phyloP scores from a whole-genome alignment of 2,888 invertebrate species.

The Brachyptera putata region DNA sequence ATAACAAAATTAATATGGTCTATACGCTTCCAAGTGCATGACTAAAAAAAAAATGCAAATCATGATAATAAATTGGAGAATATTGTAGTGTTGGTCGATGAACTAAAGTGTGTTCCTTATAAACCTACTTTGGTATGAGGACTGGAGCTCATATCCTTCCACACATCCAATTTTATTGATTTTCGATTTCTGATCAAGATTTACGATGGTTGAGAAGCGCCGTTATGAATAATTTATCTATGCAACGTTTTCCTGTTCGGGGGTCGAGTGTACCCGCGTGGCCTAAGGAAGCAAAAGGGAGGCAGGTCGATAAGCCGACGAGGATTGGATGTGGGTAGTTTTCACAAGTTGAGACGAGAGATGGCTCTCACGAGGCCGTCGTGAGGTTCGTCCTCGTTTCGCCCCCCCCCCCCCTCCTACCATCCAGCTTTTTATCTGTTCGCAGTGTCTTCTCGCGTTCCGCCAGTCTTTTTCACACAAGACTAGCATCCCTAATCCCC shows the following conservation, averaged over 20 bases:
- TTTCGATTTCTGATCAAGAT: conserved; percentile 4
- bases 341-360: not conserved
- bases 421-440: too few relatives aligned
- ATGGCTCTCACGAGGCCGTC: not conserved
- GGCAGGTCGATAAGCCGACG: conserved; percentile 1
- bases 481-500: conserved; percentile 19
- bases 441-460: not conserved
- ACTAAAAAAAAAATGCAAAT: too few relatives aligned
- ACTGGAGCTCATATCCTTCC: too few relatives aligned
- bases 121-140: too few relatives aligned
- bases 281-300: too few relatives aligned
- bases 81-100: too few relatives aligned
- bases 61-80: too few relatives aligned
- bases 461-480: conserved; percentile 19
- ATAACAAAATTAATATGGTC: too few relatives aligned
- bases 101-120: too few relatives aligned
- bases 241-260: not conserved
- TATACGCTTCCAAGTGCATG: too few relatives aligned
- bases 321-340: conserved; percentile 5
- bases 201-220: not conserved
- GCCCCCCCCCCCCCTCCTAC: not conserved
- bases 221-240: not conserved
- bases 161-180: too few relatives aligned
- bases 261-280: not conserved
- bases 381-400: not conserved